Base-by-base conservation (phyloP, 2,888 invertebrate genomes). In the Apotomis turbidana region DNA sequence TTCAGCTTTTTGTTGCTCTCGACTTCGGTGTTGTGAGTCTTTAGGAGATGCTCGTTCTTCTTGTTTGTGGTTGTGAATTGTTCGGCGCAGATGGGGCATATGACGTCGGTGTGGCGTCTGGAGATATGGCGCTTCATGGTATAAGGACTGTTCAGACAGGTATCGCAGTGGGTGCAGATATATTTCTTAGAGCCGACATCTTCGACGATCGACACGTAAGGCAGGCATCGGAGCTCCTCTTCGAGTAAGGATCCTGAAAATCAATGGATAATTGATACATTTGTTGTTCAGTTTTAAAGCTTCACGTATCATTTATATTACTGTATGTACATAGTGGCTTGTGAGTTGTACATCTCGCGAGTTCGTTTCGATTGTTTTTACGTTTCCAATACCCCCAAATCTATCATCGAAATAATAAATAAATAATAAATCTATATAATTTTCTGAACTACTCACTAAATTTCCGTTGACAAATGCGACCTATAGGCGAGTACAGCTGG, bases 41-140 rank as follows among this genome's bases (percentile, higher is more conserved):
- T 68, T 27, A 62, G 3, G 1, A 71, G 68, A 68, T 72, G 68
- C 0, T 15, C 13, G 15, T 36, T 62, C 44, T 62, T 68, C 38
- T 52, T 54, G 36, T 46, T 10, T 9, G 38, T 10, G 0, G 72
- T 54, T 38, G 36, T 38, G 46, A 72, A 62, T 12, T 71, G 38
- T 54, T 72, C 58, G 52, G 54, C 13, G 58, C 72, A 72, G 5
- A 72, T 54, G n/a, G 52, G 54, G 10, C 72, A 72, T 68, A 59
- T 72, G 10, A 54, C 36, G 27, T 54, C 58, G 5, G 52, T 63
- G 63, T 72, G 72, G 0, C 15, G 51, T 0, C 13, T 12, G 52
- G 52, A 10, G 4, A 68, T 15, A 54, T 72, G 72, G 0, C 36
- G 52, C 9, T 15, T 68, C 36, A 68, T 63, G 3, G 44, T 55